A percentile compares a stretch with the other conserved stretches of the same genome.
These are phyloP conservation scores for Hermetia illucens DNA, from an alignment of 1,140 invertebrate genomes.

Conservation along the genomic window DNA sequence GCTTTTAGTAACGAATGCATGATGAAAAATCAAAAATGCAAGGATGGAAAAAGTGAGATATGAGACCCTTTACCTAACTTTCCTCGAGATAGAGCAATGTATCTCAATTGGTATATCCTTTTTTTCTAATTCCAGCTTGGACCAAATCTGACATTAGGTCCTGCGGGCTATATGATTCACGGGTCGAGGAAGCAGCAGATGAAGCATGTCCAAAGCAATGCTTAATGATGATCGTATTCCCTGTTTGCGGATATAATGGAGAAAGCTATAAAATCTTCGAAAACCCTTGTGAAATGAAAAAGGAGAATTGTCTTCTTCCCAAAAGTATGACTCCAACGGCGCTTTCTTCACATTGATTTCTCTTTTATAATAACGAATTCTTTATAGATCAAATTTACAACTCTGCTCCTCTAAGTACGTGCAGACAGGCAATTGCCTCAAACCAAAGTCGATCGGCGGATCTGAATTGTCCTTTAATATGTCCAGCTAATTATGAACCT, in stretches of 20 bases:
- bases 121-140: neutral
- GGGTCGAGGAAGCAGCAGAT: neutral
- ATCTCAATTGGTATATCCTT: neutral
- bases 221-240: neutral
- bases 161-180: too few relatives aligned
- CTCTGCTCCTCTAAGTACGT: too few relatives aligned
- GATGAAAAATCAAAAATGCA: neutral
- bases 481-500: too few relatives aligned
- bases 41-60: neutral
- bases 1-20: neutral
- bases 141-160: neutral
- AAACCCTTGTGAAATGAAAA: neutral
- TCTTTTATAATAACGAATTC: too few relatives aligned
- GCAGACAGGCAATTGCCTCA: too few relatives aligned
- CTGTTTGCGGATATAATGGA: neutral
- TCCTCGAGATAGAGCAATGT: neutral
- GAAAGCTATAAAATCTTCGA: neutral
- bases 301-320: neutral
- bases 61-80: too few relatives aligned
- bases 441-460: too few relatives aligned
- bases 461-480: too few relatives aligned
- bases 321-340: constrained; percentile 1
- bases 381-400: too few relatives aligned
- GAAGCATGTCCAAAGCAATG: neutral
- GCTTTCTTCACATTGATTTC: too few relatives aligned